These are phyloP conservation scores for Stomatorhinus walkeri DNA, from an alignment of 2,797 vertebrate genomes.

Conservation along the genomic window DNA sequence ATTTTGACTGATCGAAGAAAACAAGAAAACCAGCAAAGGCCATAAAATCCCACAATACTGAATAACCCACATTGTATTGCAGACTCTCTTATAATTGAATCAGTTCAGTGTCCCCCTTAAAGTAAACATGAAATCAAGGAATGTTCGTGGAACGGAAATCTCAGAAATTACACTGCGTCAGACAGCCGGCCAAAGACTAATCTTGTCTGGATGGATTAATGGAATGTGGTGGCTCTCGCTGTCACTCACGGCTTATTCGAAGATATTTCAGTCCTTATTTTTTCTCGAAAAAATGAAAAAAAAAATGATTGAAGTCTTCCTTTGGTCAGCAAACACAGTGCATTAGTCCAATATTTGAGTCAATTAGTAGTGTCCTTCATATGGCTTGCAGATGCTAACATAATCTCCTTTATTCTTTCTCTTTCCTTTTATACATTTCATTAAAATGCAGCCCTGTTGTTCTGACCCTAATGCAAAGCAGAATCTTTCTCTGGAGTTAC, in stretches of 20 bases:
- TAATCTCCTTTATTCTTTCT: slow-evolving; percentile 28
- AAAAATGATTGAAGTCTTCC: slow-evolving; percentile 27
- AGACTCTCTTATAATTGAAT: slow-evolving; percentile 1
- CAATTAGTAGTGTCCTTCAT: slow-evolving; percentile 55
- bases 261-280: not conserved
- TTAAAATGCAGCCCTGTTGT: slow-evolving; percentile 51
- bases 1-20: not conserved
- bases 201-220: not conserved
- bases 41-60: not conserved
- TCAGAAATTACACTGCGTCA: not conserved
- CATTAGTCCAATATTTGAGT: slow-evolving; percentile 54
- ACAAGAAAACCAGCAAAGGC: not conserved
- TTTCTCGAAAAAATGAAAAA: not conserved
- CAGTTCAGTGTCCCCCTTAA: not conserved
- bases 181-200: not conserved
- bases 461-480: slow-evolving; percentile 68
- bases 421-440: slow-evolving; percentile 47
- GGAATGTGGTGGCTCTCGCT: not conserved
- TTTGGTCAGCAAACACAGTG: slow-evolving; percentile 51
- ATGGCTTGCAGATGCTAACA: slow-evolving; percentile 55
- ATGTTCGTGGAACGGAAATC: slow-evolving; percentile 16
- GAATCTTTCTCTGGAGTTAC: slow-evolving; percentile 47
- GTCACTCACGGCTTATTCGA: not conserved
- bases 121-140: slow-evolving; percentile 16
- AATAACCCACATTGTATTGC: not conserved